Evolutionary conservation across 2,113 vertebrate species (phyloP), one percentile per base, ranked within the genome.

Genomic region (Tauraco erythrolophus): DNA sequence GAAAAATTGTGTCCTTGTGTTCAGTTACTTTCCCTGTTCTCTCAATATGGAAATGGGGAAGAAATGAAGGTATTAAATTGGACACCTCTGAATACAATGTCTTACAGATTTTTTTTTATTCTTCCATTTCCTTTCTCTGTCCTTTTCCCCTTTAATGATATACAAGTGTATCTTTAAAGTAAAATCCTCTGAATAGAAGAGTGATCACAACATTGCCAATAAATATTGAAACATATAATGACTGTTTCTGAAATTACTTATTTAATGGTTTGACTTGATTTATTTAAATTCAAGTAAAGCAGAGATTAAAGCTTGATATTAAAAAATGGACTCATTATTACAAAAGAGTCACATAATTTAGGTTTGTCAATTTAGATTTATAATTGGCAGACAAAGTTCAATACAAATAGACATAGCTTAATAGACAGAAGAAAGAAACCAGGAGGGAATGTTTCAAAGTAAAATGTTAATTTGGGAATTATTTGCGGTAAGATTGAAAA

Each of bases 321-420:
- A 65, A 88, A 91, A 94, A 95, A 82, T 54, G 6, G 71, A 80
- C 18, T 92, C 54, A 61, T 94, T 95, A 85, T 84, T 93, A 83
- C 37, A 72, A 80, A 92, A 92, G 19, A 88, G 37, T 92, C 53
- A 91, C 28, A 53, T 90, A 88, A 94, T 93, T 96, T 84, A 93
- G 50, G 12, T 96, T 95, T 95, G 62, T 91, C 82, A 60, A 70
- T 97, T 97, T 93, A 62, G 78, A 81, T 86, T 94, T 88, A 62
- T 86, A 97, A 92, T 86, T 95, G 85, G 54, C 75, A 89, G 84
- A 81, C 81, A 92, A 95, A 93, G 85, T 96, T 96, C 88, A 94
- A 35, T 66, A 79, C 66, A 95, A 93, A 82, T 74, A 96, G 51
- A 85, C 65, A 75, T 28, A 83, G 41, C 62, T 86, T 94, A 86